phyloP scores from a whole-genome alignment of 2,888 invertebrate species.

The Eupithecia centaureata region DNA sequence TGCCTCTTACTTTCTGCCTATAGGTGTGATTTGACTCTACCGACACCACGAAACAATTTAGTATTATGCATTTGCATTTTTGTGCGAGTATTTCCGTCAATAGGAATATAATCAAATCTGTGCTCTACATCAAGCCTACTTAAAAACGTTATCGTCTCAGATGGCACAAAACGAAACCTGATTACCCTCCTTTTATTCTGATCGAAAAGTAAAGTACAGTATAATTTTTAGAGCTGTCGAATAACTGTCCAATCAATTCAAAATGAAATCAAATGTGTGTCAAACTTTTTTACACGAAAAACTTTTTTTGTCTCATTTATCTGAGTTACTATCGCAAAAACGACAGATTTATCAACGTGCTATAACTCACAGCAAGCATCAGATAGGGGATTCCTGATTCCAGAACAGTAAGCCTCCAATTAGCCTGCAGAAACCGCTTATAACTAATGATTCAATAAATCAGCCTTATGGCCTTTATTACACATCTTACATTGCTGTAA shows the following conservation, averaged over 20 bases:
- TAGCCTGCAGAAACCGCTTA: slow-evolving; percentile 74
- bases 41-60: not conserved
- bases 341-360: slow-evolving; percentile 9
- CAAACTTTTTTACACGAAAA: too few relatives aligned
- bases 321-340: too few relatives aligned
- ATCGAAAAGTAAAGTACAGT: too few relatives aligned
- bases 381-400: slow-evolving; percentile 48
- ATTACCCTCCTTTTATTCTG: too few relatives aligned
- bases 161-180: not conserved
- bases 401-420: slow-evolving; percentile 51
- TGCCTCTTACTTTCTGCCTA: not conserved
- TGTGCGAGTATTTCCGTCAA: too few relatives aligned
- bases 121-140: too few relatives aligned
- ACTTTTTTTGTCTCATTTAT: not conserved
- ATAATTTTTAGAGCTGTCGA: not conserved
- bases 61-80: too few relatives aligned
- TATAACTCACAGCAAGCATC: slow-evolving; percentile 31
- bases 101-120: too few relatives aligned
- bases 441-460: slow-evolving; percentile 79
- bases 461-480: slow-evolving; percentile 77
- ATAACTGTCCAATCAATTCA: not conserved
- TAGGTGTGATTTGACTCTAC: not conserved
- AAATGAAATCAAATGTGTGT: not conserved
- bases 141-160: too few relatives aligned
- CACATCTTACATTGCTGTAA: slow-evolving; percentile 79